A percentile compares a stretch with the other conserved stretches of the same genome.
Conservation (phyloP, 2,797 vertebrate species). For the Intellagama lesueurii region DNA sequence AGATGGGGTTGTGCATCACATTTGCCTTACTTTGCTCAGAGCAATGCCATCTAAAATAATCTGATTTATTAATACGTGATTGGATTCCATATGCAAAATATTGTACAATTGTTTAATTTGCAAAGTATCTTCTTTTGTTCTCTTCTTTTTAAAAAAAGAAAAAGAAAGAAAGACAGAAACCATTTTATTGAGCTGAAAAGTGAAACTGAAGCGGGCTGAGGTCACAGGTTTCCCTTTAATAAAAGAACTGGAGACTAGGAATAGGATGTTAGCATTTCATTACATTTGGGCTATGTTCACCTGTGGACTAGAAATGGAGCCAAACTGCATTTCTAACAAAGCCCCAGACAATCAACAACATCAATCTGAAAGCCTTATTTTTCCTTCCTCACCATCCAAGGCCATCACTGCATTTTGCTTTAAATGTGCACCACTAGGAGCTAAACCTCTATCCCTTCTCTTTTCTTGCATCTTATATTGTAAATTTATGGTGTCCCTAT, state of each 20-base stretch:
- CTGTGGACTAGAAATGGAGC: background rate
- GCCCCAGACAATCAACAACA: background rate
- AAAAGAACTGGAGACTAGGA: background rate
- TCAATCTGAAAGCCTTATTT: too few relatives aligned
- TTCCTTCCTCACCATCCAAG: background rate
- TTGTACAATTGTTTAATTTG: background rate
- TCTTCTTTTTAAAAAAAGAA: background rate
- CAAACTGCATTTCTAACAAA: background rate
- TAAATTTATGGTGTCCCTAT: too few relatives aligned
- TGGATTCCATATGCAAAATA: background rate
- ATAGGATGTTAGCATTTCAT: slow-evolving; percentile 41
- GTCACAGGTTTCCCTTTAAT: slow-evolving; percentile 35
- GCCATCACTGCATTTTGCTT: background rate
- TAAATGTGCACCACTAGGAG: background rate
- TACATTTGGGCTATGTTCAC: slow-evolving; percentile 37
- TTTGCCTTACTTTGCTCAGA: background rate
- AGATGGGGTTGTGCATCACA: background rate
- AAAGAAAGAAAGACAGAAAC: slow-evolving; percentile 5
- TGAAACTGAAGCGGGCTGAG: background rate
- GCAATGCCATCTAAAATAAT: slow-evolving; percentile 6
- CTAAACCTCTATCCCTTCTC: background rate
- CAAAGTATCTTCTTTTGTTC: background rate
- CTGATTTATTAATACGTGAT: slow-evolving; percentile 27
- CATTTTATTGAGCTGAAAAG: background rate
- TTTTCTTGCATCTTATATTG: too few relatives aligned